Conservation (phyloP, 2,797 vertebrate genomes). For the Chaunax sp. region DNA sequence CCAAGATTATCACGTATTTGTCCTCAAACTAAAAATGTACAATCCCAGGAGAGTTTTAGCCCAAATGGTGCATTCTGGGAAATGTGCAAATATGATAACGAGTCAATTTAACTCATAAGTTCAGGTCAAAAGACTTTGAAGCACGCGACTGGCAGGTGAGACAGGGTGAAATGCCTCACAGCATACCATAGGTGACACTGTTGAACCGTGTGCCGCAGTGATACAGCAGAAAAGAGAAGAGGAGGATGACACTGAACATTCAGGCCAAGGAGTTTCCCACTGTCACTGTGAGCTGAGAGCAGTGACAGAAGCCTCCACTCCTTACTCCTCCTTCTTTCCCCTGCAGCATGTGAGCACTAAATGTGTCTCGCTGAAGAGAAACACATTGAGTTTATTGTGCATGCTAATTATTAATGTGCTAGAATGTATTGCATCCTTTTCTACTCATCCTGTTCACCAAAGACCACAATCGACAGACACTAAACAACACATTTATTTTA, state of each 20-base stretch:
- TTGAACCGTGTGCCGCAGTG: constrained; percentile 58
- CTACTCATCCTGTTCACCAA: too few species aligned
- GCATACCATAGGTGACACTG: constrained; percentile 72
- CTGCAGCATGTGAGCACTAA: background rate
- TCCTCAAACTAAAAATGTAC: too few species aligned
- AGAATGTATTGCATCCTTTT: too few species aligned
- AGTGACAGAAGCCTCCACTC: constrained; percentile 6
- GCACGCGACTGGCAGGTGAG: constrained; percentile 30
- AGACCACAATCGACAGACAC: too few species aligned
- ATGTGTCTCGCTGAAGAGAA: background rate
- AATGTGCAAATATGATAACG: too few species aligned
- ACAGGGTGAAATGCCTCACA: constrained; percentile 62
- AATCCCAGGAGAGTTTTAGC: too few species aligned
- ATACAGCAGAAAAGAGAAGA: background rate
- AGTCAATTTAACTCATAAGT: too few species aligned
- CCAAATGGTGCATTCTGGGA: too few species aligned
- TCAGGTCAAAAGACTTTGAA: too few species aligned
- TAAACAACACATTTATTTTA: too few species aligned
- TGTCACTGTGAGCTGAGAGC: too few species aligned
- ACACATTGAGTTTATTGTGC: background rate
- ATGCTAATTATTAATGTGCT: background rate
- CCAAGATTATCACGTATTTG: too few species aligned
- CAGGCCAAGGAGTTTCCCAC: constrained; percentile 5
- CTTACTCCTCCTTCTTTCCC: background rate
- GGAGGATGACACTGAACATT: background rate